A percentile compares a stretch with the other conserved stretches of the same genome.
Evolutionary conservation across 2,113 vertebrate genomes (phyloP).

Genomic region (Benitochromis conjunctus): DNA sequence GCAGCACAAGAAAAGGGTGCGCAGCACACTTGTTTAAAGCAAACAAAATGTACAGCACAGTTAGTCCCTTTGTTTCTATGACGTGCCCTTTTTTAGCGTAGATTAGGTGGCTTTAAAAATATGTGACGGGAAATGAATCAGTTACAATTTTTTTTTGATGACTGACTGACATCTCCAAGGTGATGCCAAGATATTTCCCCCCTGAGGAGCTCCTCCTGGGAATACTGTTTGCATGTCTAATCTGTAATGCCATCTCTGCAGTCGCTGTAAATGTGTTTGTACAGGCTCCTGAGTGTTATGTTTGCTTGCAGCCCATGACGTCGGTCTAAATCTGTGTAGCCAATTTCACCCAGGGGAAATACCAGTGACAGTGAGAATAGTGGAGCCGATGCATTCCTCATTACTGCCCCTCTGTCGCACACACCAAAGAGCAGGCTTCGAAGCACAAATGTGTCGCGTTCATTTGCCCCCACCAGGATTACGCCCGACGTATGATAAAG

Average conservation of each 20-base stretch:
- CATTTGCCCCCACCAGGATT: background rate
- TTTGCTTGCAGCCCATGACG: constrained; percentile 35
- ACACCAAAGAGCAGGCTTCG: constrained; percentile 45
- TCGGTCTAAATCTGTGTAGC: constrained; percentile 39
- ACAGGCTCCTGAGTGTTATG: constrained; percentile 34
- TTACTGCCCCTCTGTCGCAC: constrained; percentile 68
- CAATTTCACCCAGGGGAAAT: constrained; percentile 47
- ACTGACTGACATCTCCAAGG: background rate
- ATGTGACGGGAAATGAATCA: background rate
- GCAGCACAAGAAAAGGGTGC: background rate
- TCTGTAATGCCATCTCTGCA: background rate
- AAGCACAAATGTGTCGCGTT: constrained; percentile 22
- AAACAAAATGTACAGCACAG: background rate
- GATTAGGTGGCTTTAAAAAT: background rate
- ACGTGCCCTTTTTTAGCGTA: background rate
- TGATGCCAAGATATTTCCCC: background rate
- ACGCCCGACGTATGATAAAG: background rate
- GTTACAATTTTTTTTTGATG: background rate
- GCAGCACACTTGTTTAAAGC: background rate
- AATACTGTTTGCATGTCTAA: background rate
- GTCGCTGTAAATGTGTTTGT: constrained; percentile 40
- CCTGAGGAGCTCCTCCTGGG: background rate
- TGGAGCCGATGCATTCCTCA: constrained; percentile 60
- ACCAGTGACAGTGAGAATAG: constrained; percentile 46
- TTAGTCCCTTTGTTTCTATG: background rate